Base-by-base conservation (phyloP, 2,888 invertebrate species). In the Habroteleia sp. region DNA sequence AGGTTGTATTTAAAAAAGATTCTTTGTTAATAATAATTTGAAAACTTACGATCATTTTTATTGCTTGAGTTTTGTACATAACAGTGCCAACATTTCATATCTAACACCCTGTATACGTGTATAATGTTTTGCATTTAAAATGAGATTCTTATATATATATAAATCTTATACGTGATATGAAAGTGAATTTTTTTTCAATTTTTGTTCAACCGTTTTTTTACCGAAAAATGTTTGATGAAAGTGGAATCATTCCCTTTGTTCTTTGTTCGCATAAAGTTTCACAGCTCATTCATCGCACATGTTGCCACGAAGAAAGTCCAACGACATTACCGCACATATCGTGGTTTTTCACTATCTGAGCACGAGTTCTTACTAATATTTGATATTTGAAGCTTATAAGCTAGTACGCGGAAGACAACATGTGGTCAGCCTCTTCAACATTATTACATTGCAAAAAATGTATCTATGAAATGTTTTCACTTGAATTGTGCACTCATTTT, bases 361-460 rank as follows among this genome's bases (percentile, higher is more conserved):
- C 23, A 77, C 48, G 60, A 78, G 77, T 80, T 74, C 78, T 69
- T 76, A 75, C 82, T 85, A 81, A 87, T 87, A 87, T 86, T 85
- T 81, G 83, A 84, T 68, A 82, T 82, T 84, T 84, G 79, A 78
- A 80, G 80, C 82, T 82, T 77, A 82, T 79, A 82, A 81, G 82
- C 81, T 78, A 79, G 78, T 65, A 60, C 56, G 56, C 46, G 66
- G 52, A 72, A 37, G 79, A 85, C 82, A 84, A 86, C 87, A 87
- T 84, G 82, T 87, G 87, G 83, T 80, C 41, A 54, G 78, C 80
- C 80, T 84, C 82, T 85, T 84, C 81, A 80, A 66, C 77, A 79
- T 83, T 85, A 85, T 85, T 85, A 79, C 80, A 72, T 14, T 69
- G 69, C 66, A 78, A 80, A 78, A 77, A 81, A 68, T 31, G 29